Evolutionary conservation across 2,797 vertebrate species (phyloP), one percentile per base, ranked within the genome.

Genomic region (Hyperoplus lanceolatus): DNA sequence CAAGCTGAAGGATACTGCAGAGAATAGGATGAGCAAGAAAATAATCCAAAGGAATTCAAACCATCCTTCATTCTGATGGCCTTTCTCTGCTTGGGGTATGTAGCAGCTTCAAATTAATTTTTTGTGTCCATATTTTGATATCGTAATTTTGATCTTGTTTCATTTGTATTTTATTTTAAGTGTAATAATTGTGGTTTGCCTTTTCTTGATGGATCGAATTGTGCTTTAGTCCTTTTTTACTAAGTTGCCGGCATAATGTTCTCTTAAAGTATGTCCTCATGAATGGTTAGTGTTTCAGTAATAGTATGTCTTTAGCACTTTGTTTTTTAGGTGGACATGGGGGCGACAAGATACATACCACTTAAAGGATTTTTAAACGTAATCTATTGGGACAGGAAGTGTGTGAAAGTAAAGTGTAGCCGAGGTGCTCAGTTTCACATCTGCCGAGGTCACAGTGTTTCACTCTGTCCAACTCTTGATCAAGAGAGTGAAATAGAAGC

Each of bases 41-140:
- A 38, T 5, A 58, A 10, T 0, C 58, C 63, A 55, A 65, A 10
- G 45, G 41, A 57, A 49, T 21, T 64, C 9, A 68, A 69, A 50
- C 16, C 42, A 14, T 16, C 36, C n/a, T n/a, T 46, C 2, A 21
- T 5, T 29, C n/a, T 56, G 55, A 81, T 79, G 70, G 54, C 60
- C 68, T 64, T 12, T 36, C 6, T 42, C 21, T 71, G 16, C 66
- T 77, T 61, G 55, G 60, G 18, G 36, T 45, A 42, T 65, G 60
- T 63, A 57, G 36, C 41, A 6, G 10, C 21, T 65, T 70, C 48
- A 70, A 68, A 67, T 9, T 41, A 41, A 57, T 8, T n/a, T 9
- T 64, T 51, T 38, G 51, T 54, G 56, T 41, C 49, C 36, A 59
- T 42, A 12, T 56, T 57, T 43, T 53, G 15, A 45, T 13, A 59